A percentile compares a stretch with the other conserved stretches of the same genome.
These are phyloP conservation scores for Scatophagus argus DNA, from an alignment of 2,113 vertebrate species.

Conservation along the genomic window DNA sequence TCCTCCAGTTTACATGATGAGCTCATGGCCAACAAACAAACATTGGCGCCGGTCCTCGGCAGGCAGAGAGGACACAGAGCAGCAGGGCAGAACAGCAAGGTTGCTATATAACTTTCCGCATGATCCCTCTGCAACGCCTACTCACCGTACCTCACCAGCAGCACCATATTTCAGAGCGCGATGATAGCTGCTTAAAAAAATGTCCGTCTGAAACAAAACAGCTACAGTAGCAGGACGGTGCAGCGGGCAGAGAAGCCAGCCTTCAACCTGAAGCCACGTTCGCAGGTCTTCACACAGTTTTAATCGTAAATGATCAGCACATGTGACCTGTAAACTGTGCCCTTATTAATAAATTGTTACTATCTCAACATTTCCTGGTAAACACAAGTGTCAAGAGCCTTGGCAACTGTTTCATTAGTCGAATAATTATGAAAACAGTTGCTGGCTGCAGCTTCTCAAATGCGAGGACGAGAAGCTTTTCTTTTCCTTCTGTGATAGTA, in stretches of 20 bases:
- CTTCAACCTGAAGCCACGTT: not conserved
- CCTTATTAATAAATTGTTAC: not conserved
- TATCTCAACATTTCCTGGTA: not conserved
- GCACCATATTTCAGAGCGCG: constrained; percentile 19
- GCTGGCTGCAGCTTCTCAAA: not conserved
- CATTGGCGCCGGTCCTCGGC: constrained; percentile 67
- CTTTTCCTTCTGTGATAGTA: not conserved
- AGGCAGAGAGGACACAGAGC: constrained; percentile 64
- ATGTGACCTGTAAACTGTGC: not conserved
- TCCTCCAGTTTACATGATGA: constrained; percentile 72
- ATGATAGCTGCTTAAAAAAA: constrained; percentile 37
- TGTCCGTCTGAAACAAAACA: constrained; percentile 8
- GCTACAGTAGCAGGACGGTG: not conserved
- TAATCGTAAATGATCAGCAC: not conserved
- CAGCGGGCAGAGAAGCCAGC: not conserved
- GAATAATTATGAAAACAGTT: not conserved
- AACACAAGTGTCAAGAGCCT: not conserved
- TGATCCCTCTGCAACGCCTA: constrained; percentile 70
- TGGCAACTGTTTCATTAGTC: not conserved
- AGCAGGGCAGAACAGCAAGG: constrained; percentile 72
- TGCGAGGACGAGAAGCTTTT: not conserved
- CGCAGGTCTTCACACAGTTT: not conserved
- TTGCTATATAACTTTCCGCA: constrained; percentile 64
- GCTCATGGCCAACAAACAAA: constrained; percentile 75
- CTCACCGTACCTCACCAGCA: constrained; percentile 54